Conservation (phyloP, 2,113 vertebrate species). For the Aspidoscelis tigris region DNA sequence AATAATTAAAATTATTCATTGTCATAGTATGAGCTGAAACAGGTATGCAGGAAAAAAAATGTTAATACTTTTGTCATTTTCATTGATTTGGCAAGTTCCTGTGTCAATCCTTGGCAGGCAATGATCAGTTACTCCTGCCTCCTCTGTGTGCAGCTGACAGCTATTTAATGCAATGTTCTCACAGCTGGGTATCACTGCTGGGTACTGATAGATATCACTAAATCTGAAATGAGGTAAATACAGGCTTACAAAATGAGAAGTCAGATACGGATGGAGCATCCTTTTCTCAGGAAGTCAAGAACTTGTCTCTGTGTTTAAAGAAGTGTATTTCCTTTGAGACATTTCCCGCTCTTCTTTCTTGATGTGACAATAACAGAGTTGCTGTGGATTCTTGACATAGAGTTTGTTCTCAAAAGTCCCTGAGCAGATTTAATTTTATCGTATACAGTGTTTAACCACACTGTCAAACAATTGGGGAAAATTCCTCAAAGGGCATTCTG, state of each 20-base stretch:
- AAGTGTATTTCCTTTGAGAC: not conserved
- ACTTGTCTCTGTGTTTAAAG: not conserved
- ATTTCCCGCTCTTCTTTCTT: not conserved
- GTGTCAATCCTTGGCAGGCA: constrained; percentile 26
- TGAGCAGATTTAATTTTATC: not conserved
- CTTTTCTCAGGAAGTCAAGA: constrained; percentile 11
- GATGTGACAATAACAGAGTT: not conserved
- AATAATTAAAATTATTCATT: no score
- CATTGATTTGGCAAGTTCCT: constrained; percentile 39
- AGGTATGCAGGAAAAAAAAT: no score
- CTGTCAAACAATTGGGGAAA: not conserved
- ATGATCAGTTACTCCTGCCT: constrained; percentile 21
- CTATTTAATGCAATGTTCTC: constrained; percentile 26
- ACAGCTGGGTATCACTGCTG: constrained; percentile 23
- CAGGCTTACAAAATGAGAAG: not conserved
- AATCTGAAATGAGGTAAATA: not conserved
- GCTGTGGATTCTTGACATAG: not conserved
- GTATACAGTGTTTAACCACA: not conserved
- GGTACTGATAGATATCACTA: constrained; percentile 14
- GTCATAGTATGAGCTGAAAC: no score
- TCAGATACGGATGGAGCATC: not conserved
- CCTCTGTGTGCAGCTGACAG: not conserved
- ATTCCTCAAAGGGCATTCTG: not conserved
- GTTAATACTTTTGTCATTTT: constrained; percentile 43
- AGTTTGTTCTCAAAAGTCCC: not conserved